Evolutionary conservation across 2,113 vertebrate species (phyloP), one percentile per base, ranked within the genome.

Genomic region (Thunnus maccoyii): DNA sequence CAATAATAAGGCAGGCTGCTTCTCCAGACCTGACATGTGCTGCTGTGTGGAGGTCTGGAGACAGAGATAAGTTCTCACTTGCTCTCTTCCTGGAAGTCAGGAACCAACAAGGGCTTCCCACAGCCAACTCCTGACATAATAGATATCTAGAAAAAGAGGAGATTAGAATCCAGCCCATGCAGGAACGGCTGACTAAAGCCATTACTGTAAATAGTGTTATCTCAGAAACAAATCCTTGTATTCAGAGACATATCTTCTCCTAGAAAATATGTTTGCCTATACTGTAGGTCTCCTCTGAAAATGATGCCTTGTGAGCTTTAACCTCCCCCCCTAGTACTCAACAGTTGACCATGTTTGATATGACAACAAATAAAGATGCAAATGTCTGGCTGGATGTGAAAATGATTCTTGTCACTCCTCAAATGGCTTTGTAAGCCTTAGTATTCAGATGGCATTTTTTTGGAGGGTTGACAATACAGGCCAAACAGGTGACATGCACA

Each of bases 1-100:
- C 86, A 86, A 91, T 88, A 91, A 91, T 76, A 86, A 86, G 70
- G 76, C 78, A 82, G 86, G 66, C 84, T 79, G 83, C 86, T 86
- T 82, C 79, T 78, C 75, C 54, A 88, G 84, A 90, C 87, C 85
- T 84, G 88, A 91, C 90, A 90, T 89, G 75, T 91, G 88, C 89
- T 67, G 82, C 81, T 85, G 87, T 16, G 44, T 71, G 88, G 30
- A 85, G 88, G 90, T 85, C 88, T 94, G 90, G 72, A 90, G 75
- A 77, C 81, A 68, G 79, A 88, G 84, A 93, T 91, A 92, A 89
- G 74, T 90, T 90, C 72, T 87, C 16, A 15, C 64, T 82, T 71
- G 48, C 64, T 82, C 62, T 86, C 85, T 57, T 75, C 41, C 78
- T 58, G 68, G n/a, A 86, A 84, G 60, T 80, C 76, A 85, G 57